These are phyloP conservation scores for Cerceris rybyensis DNA, from an alignment of 2,888 invertebrate species.

Conservation along the genomic window DNA sequence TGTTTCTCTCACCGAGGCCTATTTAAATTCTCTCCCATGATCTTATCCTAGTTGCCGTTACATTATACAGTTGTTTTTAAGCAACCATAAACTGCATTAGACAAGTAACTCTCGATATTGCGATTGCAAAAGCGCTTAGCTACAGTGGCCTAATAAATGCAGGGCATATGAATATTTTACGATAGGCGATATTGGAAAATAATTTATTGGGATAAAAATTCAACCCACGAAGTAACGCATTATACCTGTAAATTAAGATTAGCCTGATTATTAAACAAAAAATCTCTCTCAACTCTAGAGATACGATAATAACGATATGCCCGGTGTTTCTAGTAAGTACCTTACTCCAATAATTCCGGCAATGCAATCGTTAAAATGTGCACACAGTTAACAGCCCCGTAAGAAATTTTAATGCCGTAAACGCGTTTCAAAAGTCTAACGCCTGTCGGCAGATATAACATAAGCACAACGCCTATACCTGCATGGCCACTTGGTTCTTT, in stretches of 20 bases:
- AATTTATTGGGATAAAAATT: too few species aligned
- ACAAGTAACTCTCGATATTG: too few species aligned
- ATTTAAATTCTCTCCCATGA: too few species aligned
- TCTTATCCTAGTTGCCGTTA: not conserved
- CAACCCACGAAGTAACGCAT: too few species aligned
- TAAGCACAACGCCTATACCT: not conserved
- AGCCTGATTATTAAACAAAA: not conserved
- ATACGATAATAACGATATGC: not conserved
- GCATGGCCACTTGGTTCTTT: conserved; percentile 20
- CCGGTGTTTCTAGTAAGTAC: not conserved
- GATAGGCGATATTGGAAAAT: too few species aligned
- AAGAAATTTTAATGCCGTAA: not conserved
- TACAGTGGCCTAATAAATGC: too few species aligned
- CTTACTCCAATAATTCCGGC: not conserved
- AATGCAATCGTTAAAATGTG: not conserved
- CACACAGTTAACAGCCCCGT: not conserved
- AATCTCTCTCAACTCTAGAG: not conserved
- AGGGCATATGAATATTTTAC: too few species aligned
- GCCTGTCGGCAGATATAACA: not conserved
- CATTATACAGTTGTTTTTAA: not conserved
- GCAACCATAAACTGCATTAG: not conserved
- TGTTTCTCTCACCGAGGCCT: too few species aligned
- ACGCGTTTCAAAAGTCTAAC: not conserved
- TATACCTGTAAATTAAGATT: too few species aligned
- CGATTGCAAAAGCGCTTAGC: too few species aligned